Evolutionary conservation across 2,797 vertebrate genomes (phyloP), one percentile per base, ranked within the genome.

Genomic region (Myotis myotis): DNA sequence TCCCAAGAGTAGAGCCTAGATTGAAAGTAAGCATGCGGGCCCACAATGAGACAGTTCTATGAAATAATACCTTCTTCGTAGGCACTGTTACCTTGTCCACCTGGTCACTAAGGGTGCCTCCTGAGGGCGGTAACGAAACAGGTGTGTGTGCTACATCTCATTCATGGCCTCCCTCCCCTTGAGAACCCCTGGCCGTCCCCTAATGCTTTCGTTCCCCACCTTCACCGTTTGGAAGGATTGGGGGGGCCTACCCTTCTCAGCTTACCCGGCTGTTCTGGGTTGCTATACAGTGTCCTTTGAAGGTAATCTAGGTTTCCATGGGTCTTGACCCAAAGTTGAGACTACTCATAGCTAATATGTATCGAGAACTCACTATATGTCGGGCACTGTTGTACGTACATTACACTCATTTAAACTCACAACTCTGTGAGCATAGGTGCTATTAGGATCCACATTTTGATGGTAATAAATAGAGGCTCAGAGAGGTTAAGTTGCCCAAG

Each of bases 391-490:
- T 87, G 28, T 66, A 9, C 15, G 47, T 8, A 33, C 30, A 3
- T 60, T 17, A 36, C 49, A 16, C 10, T 62, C 51, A 8, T 10
- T 55, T 64, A 57, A 72, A 49, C 17, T 41, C 22, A 19, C 22
- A 30, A n/a, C 17, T 4, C 38, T 33, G 0, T 20, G 94, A 95
- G 66, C 49, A 4, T 80, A 92, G 87, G 57, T 91, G 49, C 5
- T 93, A 74, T 25, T 33, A 12, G 23, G 55, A 19, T 6, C 20
- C 49, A 66, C 38, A 41, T 55, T 71, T 71, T n/a, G 89, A 74
- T 91, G 80, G 57, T 87, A 90, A 62, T 92, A 68, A 86, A 94
- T 91, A 68, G 75, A 95, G 53, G 81, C 28, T 86, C 82, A 71
- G 82, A 80, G 95, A 95, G 51, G 41, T n/a, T 64, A 94, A 23